A percentile compares a stretch with the other conserved stretches of the same genome.
These are phyloP conservation scores for Pseudocheirus occidentalis DNA, from an alignment of 2,797 vertebrate genomes.

Conservation along the genomic window DNA sequence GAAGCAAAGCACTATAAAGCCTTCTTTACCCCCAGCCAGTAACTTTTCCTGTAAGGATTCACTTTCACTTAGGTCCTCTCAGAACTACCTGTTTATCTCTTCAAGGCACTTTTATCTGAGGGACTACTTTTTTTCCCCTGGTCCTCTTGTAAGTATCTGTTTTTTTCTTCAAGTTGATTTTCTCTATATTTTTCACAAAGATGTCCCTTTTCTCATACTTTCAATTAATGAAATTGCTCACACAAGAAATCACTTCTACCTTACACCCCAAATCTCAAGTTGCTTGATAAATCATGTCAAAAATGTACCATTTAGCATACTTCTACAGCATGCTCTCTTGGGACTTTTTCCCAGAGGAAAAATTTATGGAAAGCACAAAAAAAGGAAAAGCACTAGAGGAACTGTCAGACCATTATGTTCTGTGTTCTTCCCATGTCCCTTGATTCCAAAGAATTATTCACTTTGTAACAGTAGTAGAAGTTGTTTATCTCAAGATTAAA, in stretches of 20 bases:
- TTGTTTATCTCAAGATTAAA: neutral
- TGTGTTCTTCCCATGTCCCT: neutral
- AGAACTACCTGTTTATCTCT: neutral
- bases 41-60: neutral
- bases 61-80: neutral
- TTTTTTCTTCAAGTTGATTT: no score
- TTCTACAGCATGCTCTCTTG: neutral
- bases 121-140: neutral
- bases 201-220: neutral
- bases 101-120: neutral
- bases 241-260: neutral
- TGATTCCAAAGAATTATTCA: neutral
- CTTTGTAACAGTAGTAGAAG: neutral
- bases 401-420: neutral
- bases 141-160: neutral
- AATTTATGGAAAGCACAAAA: neutral
- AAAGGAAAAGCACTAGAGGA: neutral
- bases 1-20: neutral
- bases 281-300: neutral
- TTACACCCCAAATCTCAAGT: neutral
- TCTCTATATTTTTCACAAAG: neutral
- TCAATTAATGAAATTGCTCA: neutral
- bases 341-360: neutral
- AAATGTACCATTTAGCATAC: neutral
- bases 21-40: neutral